Evolutionary conservation across 2,888 invertebrate species (phyloP), one percentile per base, ranked within the genome.

Genomic region (Mycalesis mineus): DNA sequence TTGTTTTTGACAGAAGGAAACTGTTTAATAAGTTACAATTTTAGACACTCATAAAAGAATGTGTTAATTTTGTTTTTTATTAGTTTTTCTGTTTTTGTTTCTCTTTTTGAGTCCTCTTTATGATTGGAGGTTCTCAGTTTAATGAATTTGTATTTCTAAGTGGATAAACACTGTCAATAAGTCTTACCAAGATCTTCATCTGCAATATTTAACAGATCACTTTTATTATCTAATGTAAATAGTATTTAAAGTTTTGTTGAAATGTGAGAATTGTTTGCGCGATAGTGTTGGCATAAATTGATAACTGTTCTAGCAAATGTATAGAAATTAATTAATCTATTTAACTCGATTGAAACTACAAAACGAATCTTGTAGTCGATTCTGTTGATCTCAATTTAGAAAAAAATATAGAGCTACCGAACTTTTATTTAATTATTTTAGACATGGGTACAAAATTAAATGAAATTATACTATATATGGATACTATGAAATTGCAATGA

Each of bases 231-330:
- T 45, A 36, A n/a, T 51, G 51, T 51, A 51, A 51, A 51, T 51
- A 51, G 14, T 51, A 29, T 7, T 36, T 40, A 59, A 47, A 55
- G 54, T 55, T 58, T 64, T 63, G 47, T 56, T 58, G 47, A 49
- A 62, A 14, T 47, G 45, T 57, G 57, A 57, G 50, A 42, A 41
- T 55, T 51, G 40, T 15, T 33, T 40, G 51, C 29, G 6, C 7
- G 7, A 41, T 15, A 51, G 51, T 51, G 51, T 41, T 51, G 51
- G 40, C 15, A 14, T 48, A n/a, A 17, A 48, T 37, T 15, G 17
- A 17, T 17, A 17, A 6, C 15, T 1, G 11, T 5, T 33, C 7
- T 11, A 7, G 13, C 9, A 11, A 7, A 22, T 44, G 2, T 28
- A 44, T 44, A 8, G 13, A 28, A n/a, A 29, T n/a, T 29, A 28